Conservation (phyloP, 2,113 vertebrate species). For the Pteropus alecto region DNA sequence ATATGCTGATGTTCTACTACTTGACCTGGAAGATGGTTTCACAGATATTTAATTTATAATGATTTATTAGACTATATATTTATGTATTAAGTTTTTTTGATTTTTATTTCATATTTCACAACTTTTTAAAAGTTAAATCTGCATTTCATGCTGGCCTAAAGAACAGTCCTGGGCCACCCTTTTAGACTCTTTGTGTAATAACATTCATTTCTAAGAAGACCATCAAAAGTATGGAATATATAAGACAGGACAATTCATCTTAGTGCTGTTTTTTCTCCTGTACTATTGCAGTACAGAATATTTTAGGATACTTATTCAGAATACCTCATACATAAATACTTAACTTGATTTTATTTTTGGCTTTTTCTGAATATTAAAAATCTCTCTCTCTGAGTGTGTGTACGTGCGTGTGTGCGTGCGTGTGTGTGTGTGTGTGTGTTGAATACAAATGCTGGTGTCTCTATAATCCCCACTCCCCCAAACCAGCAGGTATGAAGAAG, state of each 20-base stretch:
- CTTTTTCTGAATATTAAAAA: not conserved
- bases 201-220: not conserved
- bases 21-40: not conserved
- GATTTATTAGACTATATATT: not conserved
- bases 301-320: not conserved
- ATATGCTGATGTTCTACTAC: not conserved
- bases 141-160: not conserved
- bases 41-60: not conserved
- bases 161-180: not conserved
- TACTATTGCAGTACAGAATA: not conserved
- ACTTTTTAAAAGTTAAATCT: not conserved
- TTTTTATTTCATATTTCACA: not conserved
- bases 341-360: not conserved
- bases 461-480: not conserved
- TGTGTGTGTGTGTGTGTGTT: not conserved
- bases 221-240: not conserved
- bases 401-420: too few relatives aligned
- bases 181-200: not conserved
- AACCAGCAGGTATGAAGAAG: not conserved
- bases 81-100: not conserved
- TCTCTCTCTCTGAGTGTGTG: not conserved
- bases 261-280: not conserved
- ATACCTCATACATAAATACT: not conserved
- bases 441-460: not conserved
- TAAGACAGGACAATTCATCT: not conserved